Base-by-base conservation (phyloP, 1,140 invertebrate genomes). In the Pomacea maculata region DNA sequence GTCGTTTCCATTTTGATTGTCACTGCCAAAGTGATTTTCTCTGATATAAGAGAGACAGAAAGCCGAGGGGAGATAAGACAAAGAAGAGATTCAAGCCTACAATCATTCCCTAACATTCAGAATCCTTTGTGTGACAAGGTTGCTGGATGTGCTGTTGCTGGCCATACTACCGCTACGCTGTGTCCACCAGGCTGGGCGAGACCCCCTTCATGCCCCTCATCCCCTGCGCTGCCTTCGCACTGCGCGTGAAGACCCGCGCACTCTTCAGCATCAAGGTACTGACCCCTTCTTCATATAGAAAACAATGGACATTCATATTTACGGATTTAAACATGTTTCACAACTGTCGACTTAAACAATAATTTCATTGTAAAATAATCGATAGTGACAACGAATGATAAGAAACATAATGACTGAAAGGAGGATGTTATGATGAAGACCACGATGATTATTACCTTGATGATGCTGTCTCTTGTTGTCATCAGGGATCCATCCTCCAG, bases 171-270 rank as follows among this genome's bases (percentile, higher is more conserved):
- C 80, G 84, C 61, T 87, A 87, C 67, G 83, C 73, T 19, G 64
- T 85, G 21, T 83, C 85, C 0, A 86, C 84, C 21, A 72, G 86
- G 45, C 76, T 87, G 0, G 85, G 86, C 10, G 86, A 87, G 64
- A 86, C 86, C 25, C 86, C 86, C 15, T 87, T 87, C 81, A 83
- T 87, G 85, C 80, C 85, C 0, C 79, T 86, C 25, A 85, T 87
- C 55, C 86, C 86, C 17, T 87, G 86, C 80, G 84, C 85, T 65
- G 83, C 84, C 63, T 87, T 87, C 79, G 85, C 80, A 25, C 77
- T 87, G 10, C 67, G 86, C 17, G 83, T 87, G 68, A 87, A 87
- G 75, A 81, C 85, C 14, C 78, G 86, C 64, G 83, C 85, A 0
- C 75, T 86, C 14, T 86, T 87, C 80, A 85, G 85, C 71, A 84